These are phyloP conservation scores for Hirtodrosophila histrioides DNA, from an alignment of 2,888 invertebrate genomes.

Conservation along the genomic window DNA sequence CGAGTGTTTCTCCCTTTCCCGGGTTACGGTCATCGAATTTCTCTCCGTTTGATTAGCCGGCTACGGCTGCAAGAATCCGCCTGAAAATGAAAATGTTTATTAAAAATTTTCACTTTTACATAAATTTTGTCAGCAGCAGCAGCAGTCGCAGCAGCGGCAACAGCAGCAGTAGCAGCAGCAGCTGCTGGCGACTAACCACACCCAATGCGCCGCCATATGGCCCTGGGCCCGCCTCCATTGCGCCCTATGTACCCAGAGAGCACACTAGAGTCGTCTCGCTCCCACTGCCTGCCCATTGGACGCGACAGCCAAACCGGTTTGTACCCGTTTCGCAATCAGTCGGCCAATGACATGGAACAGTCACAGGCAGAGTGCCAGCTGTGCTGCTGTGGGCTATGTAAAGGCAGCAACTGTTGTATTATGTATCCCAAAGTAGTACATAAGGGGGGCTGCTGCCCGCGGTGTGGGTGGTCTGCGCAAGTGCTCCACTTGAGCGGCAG, in stretches of 20 bases:
- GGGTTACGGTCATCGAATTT: constrained; percentile 22
- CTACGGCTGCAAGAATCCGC: constrained; percentile 56
- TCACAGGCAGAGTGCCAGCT: constrained; percentile 44
- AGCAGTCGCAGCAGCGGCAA: constrained; percentile 30
- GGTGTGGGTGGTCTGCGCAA: constrained; percentile 46
- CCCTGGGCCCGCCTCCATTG: constrained; percentile 45
- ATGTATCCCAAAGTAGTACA: constrained; percentile 14
- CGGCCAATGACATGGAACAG: constrained; percentile 56
- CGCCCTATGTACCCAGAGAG: constrained; percentile 47
- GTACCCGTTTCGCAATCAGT: constrained; percentile 30
- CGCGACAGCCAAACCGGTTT: constrained; percentile 50
- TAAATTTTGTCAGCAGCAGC: constrained; percentile 59
- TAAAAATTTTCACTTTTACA: constrained; percentile 76
- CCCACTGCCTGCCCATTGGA: constrained; percentile 45
- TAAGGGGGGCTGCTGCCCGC: constrained; percentile 11
- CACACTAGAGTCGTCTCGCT: constrained; percentile 57
- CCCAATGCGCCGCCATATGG: constrained; percentile 54
- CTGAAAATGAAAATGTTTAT: constrained; percentile 74
- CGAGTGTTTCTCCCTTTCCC: constrained; percentile 1
- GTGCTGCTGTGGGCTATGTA: constrained; percentile 14
- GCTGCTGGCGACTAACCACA: constrained; percentile 59
- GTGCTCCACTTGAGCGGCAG: constrained; percentile 49
- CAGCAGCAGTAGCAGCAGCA: constrained; percentile 45
- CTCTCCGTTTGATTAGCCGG: constrained; percentile 59
- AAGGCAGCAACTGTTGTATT: constrained; percentile 26